A percentile compares a stretch with the other conserved stretches of the same genome.
Evolutionary conservation across 2,888 invertebrate species (phyloP).

Genomic region (Dysmachus trigonus): DNA sequence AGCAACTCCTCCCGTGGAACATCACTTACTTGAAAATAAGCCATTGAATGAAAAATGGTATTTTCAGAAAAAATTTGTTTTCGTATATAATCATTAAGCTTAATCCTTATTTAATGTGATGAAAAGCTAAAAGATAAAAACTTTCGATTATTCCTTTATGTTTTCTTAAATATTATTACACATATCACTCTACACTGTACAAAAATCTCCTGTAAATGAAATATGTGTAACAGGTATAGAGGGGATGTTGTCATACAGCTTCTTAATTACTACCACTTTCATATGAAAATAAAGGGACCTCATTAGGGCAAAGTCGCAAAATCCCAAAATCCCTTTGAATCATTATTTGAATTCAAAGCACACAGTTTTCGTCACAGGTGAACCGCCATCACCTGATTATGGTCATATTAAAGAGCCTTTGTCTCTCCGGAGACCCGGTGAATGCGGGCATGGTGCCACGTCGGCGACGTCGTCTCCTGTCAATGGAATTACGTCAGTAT

Average conservation of each 20-base stretch:
- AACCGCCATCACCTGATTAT: not conserved
- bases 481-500: slow-evolving; percentile 6
- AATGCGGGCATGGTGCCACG: not conserved
- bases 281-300: not conserved
- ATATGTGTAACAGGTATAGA: not conserved
- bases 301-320: not conserved
- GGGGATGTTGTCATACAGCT: not conserved
- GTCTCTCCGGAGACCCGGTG: not conserved
- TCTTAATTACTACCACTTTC: not conserved
- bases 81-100: not conserved
- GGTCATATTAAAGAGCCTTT: slow-evolving; percentile 14
- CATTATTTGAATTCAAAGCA: slow-evolving; percentile 12
- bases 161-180: not conserved
- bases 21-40: no score
- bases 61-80: no score
- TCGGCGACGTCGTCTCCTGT: not conserved
- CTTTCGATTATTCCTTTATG: not conserved
- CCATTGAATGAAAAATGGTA: no score
- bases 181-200: not conserved
- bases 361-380: slow-evolving; percentile 11
- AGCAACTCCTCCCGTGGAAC: no score
- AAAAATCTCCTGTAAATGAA: not conserved
- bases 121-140: not conserved
- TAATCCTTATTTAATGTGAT: not conserved
- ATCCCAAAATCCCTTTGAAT: not conserved